Conservation (phyloP, 2,888 invertebrate genomes). For the Actias luna region DNA sequence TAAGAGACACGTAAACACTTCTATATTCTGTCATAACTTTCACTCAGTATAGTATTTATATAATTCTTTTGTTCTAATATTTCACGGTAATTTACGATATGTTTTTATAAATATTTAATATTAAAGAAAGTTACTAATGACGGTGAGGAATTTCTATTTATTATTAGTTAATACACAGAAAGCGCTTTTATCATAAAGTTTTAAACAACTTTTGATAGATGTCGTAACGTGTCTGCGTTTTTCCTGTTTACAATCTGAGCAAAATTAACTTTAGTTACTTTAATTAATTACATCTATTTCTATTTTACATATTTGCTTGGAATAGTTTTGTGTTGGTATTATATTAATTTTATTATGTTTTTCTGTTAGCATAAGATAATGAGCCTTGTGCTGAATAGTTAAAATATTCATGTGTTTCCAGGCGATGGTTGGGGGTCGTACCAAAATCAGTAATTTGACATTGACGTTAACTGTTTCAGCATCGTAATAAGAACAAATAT, state of each 20-base stretch:
- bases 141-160: not conserved
- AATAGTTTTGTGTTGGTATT: not conserved
- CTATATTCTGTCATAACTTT: too few relatives aligned
- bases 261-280: not conserved
- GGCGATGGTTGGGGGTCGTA: not conserved
- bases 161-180: not conserved
- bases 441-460: not conserved
- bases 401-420: not conserved
- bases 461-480: not conserved
- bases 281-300: not conserved
- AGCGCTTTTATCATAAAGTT: not conserved
- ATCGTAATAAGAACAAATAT: not conserved
- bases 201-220: slow-evolving; percentile 14
- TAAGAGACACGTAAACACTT: not conserved
- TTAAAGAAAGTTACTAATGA: not conserved
- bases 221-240: slow-evolving; percentile 21
- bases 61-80: not conserved
- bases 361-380: not conserved
- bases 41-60: too few relatives aligned
- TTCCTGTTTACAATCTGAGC: not conserved
- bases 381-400: not conserved
- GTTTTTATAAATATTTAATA: too few relatives aligned
- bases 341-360: not conserved
- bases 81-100: too few relatives aligned
- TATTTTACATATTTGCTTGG: not conserved